Conservation (phyloP, 2,888 invertebrate species). For the Catocala nupta region DNA sequence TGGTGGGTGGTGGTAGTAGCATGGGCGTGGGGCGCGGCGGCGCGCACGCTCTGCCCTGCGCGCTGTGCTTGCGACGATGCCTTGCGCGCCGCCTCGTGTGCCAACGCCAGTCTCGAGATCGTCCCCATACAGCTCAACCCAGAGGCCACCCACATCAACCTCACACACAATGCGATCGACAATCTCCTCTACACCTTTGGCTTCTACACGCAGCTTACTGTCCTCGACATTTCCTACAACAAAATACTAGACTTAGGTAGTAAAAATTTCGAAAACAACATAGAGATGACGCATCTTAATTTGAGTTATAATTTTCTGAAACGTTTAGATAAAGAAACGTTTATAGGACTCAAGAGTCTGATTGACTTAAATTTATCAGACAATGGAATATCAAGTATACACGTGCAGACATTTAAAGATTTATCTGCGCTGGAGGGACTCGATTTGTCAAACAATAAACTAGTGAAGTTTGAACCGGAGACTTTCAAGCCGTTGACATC, state of each 20-base stretch:
- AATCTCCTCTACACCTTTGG: constrained; percentile 92
- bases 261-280: constrained; percentile 93
- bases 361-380: constrained; percentile 91
- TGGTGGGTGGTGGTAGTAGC: constrained; percentile 86
- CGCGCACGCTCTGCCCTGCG: constrained; percentile 91
- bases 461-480: constrained; percentile 91
- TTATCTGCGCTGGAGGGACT: constrained; percentile 91
- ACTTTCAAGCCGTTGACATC: constrained; percentile 90
- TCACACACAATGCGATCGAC: constrained; percentile 94
- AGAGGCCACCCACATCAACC: constrained; percentile 93
- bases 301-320: constrained; percentile 92
- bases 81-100: constrained; percentile 91
- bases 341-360: constrained; percentile 91
- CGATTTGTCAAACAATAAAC: constrained; percentile 92
- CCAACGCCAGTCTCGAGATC: constrained; percentile 92
- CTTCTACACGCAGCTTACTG: constrained; percentile 93
- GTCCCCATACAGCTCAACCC: constrained; percentile 97
- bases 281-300: constrained; percentile 91
- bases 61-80: constrained; percentile 94
- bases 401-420: constrained; percentile 92
- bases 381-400: constrained; percentile 92
- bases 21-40: constrained; percentile 84
- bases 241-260: constrained; percentile 93
- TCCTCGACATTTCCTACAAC: constrained; percentile 94
- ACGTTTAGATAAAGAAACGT: constrained; percentile 91